Evolutionary conservation across 2,888 invertebrate genomes (phyloP).

Genomic region (Drosophila robusta): DNA sequence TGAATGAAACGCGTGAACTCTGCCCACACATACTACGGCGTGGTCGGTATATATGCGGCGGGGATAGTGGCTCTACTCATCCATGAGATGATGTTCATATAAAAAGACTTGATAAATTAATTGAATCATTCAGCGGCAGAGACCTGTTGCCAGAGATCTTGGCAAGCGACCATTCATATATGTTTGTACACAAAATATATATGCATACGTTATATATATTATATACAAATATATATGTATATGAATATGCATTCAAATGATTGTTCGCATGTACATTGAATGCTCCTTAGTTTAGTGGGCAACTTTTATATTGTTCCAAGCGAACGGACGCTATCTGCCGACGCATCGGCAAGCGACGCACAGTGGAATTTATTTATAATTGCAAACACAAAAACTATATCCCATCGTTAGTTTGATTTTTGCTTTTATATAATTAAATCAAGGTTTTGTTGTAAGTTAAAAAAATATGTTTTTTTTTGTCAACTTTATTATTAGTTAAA

Average conservation of each 20-base stretch:
- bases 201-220: constrained; percentile 8
- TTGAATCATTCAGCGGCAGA: constrained; percentile 79
- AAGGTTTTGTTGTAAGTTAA: not conserved
- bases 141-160: constrained; percentile 77
- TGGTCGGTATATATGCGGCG: not conserved
- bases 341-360: constrained; percentile 7
- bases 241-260: constrained; percentile 12
- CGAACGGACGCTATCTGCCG: constrained; percentile 6
- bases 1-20: constrained; percentile 53
- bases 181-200: constrained; percentile 16
- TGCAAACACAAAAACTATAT: not conserved
- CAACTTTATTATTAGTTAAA: no score
- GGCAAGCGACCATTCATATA: constrained; percentile 56
- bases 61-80: constrained; percentile 59
- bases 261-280: constrained; percentile 11
- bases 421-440: not conserved
- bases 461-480: no score
- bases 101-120: constrained; percentile 78
- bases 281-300: constrained; percentile 26
- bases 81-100: constrained; percentile 65
- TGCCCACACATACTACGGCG: constrained; percentile 23
- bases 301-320: constrained; percentile 49
- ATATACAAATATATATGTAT: constrained; percentile 7
- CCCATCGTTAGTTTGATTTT: not conserved
- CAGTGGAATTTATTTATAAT: not conserved